These are phyloP conservation scores for Rhizomys pruinosus DNA, from an alignment of 2,113 vertebrate genomes.

Conservation along the genomic window DNA sequence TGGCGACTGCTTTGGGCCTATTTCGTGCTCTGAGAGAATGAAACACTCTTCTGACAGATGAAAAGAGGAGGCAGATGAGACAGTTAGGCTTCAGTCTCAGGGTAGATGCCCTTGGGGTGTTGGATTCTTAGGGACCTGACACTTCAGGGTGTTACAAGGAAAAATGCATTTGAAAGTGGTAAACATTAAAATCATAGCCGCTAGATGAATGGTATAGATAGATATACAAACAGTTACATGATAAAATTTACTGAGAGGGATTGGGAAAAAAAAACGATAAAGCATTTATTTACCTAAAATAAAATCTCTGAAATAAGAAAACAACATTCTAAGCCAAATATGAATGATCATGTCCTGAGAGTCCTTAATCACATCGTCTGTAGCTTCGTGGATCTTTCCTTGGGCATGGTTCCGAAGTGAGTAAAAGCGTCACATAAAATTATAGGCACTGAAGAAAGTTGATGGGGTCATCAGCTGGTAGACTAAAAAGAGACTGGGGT, in stretches of 20 bases:
- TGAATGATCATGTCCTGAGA: neutral
- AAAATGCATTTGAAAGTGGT: neutral
- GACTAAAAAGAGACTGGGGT: neutral
- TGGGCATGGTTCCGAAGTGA: neutral
- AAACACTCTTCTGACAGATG: neutral
- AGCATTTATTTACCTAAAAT: neutral
- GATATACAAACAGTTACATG: no score
- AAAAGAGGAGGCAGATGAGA: no score
- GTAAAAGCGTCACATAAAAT: no score
- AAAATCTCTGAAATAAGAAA: neutral
- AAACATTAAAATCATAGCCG: neutral
- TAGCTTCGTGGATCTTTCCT: neutral
- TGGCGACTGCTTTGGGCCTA: accelerated
- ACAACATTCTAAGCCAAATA: neutral
- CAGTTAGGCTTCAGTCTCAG: no score
- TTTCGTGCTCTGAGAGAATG: neutral
- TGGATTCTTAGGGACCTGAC: neutral
- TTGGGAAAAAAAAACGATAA: neutral
- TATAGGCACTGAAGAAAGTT: neutral
- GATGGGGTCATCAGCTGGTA: neutral
- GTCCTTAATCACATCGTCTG: neutral
- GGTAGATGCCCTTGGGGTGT: accelerated
- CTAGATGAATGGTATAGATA: neutral
- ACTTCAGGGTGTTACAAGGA: neutral
- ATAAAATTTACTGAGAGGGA: neutral